A percentile compares a stretch with the other conserved stretches of the same genome.
Evolutionary conservation across 2,113 vertebrate species (phyloP).

Genomic region (Erythrocercus mccallii): DNA sequence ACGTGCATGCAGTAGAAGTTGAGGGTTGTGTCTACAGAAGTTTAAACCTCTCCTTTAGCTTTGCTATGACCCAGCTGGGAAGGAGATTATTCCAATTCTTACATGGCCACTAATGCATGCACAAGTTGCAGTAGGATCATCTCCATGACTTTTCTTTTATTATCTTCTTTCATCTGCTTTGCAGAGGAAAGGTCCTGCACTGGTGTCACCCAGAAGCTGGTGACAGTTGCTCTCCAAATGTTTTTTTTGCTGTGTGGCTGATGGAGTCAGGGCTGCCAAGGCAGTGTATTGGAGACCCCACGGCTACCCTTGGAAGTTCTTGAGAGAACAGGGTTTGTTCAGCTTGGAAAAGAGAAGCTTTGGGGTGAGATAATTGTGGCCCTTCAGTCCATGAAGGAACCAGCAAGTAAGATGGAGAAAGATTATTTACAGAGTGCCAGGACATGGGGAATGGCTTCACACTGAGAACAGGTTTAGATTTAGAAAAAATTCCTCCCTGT

Average conservation of each 20-base stretch:
- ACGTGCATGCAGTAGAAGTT: background rate
- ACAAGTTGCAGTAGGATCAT: background rate
- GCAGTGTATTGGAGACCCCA: accelerated
- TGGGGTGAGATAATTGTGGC: accelerated
- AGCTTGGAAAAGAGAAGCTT: background rate
- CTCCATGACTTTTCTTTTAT: background rate
- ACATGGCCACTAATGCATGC: background rate
- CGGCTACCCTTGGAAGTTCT: background rate
- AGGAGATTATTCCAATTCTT: background rate
- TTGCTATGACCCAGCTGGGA: accelerated
- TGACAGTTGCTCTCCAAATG: background rate
- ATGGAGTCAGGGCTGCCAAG: background rate
- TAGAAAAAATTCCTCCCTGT: background rate
- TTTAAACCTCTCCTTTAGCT: background rate
- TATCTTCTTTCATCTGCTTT: background rate
- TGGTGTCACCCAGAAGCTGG: background rate
- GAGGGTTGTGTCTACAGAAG: background rate
- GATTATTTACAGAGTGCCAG: background rate
- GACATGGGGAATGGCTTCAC: background rate
- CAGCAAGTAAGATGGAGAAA: background rate
- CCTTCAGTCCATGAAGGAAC: accelerated
- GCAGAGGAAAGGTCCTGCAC: background rate
- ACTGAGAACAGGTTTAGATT: background rate
- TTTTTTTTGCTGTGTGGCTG: too few species aligned
- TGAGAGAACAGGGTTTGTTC: background rate